Conservation (phyloP, 2,113 vertebrate genomes). For the Phyllostomus discolor region DNA sequence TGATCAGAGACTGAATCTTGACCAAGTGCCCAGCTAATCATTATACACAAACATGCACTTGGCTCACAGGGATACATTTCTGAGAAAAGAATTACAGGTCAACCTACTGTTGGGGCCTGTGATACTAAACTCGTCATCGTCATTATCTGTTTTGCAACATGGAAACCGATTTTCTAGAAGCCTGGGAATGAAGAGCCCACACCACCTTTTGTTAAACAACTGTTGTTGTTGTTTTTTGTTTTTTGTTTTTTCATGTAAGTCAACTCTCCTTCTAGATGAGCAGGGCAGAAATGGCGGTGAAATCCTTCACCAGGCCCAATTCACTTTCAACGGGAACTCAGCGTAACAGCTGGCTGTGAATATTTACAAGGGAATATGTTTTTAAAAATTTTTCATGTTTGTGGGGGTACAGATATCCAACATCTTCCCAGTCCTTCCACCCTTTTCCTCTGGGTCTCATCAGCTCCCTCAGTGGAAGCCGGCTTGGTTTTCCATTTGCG, state of each 20-base stretch:
- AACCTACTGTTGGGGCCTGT: neutral
- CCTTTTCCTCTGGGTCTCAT: neutral
- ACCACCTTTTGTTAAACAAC: neutral
- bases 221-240: neutral
- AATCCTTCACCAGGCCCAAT: neutral
- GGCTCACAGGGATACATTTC: neutral
- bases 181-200: neutral
- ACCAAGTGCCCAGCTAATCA: too few species aligned
- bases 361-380: neutral
- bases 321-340: neutral
- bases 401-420: neutral
- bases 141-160: neutral
- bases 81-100: neutral
- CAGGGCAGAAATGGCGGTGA: neutral
- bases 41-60: neutral
- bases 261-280: neutral
- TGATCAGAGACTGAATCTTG: neutral
- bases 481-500: constrained; percentile 81
- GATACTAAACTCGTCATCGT: neutral
- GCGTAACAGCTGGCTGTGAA: neutral
- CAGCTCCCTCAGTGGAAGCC: constrained; percentile 14
- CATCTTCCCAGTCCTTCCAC: neutral
- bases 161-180: neutral
- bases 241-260: neutral
- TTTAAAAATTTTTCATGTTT: neutral